These are phyloP conservation scores for Peromyscus leucopus DNA, from an alignment of 2,113 vertebrate species.

Conservation along the genomic window DNA sequence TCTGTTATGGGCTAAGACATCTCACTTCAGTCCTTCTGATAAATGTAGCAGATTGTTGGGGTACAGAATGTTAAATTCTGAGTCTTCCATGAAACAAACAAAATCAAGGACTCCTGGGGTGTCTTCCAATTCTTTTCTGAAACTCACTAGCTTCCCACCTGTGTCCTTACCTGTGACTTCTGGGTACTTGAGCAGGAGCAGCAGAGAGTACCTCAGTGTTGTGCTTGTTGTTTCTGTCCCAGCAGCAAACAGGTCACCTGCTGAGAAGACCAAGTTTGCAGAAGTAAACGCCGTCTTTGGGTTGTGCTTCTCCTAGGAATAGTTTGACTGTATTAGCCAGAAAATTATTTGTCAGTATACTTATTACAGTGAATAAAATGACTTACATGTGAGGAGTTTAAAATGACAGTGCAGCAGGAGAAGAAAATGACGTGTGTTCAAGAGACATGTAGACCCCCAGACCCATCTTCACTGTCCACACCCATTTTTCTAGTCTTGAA, in stretches of 20 bases:
- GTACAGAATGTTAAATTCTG: neutral
- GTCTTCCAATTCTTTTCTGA: neutral
- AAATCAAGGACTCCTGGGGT: neutral
- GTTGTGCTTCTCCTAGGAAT: neutral
- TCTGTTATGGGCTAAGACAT: neutral
- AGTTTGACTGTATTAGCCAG: neutral
- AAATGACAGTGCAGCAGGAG: neutral
- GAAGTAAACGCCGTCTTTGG: neutral
- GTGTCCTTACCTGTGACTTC: neutral
- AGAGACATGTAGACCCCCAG: no score
- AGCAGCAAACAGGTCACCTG: neutral
- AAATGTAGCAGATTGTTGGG: neutral
- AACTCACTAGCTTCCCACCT: neutral
- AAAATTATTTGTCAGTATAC: neutral
- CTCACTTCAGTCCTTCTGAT: neutral
- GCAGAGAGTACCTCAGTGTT: neutral
- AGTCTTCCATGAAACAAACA: neutral
- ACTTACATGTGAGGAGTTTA: neutral
- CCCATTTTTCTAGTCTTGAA: neutral
- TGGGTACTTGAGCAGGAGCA: neutral
- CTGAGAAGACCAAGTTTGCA: neutral
- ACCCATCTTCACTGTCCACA: neutral
- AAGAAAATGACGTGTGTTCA: neutral
- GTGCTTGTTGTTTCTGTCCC: neutral
- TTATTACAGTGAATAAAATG: no score